Percentiles rank a stretch among this genome's conserved stretches.
These are phyloP conservation scores for Drosophila repleta DNA, from an alignment of 1,140 invertebrate species.

Conservation along the genomic window DNA sequence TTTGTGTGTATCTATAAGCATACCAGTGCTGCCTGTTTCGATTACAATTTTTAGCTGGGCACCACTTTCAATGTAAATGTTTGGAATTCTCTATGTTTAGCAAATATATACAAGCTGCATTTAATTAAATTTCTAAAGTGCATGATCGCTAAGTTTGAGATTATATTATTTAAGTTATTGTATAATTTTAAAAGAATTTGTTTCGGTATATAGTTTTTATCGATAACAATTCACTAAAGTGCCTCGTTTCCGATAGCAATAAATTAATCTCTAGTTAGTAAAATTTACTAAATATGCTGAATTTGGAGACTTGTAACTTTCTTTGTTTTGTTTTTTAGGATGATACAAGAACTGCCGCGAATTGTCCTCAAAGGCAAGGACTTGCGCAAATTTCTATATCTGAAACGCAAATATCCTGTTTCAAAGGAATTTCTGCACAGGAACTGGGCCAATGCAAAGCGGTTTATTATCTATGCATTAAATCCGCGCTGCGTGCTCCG, in stretches of 20 bases:
- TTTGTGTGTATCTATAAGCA: slow-evolving; percentile 14
- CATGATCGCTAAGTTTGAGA: too few species aligned
- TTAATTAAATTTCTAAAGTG: too few species aligned
- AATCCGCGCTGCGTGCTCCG: slow-evolving; percentile 56
- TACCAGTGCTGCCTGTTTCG: slow-evolving; percentile 37
- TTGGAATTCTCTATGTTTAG: background rate
- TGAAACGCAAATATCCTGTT: slow-evolving; percentile 70
- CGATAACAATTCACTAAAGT: background rate
- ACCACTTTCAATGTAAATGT: slow-evolving; percentile 13
- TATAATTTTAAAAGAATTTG: too few species aligned
- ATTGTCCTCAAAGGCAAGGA: slow-evolving; percentile 55
- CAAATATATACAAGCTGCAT: background rate
- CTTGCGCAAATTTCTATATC: slow-evolving; percentile 45
- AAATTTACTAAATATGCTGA: too few species aligned
- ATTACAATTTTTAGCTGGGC: background rate
- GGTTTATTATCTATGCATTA: slow-evolving; percentile 67
- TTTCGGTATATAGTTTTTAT: background rate
- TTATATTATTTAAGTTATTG: too few species aligned
- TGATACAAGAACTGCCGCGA: slow-evolving; percentile 56
- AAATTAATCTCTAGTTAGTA: too few species aligned
- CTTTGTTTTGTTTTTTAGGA: slow-evolving; percentile 35
- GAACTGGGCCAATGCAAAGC: slow-evolving; percentile 68
- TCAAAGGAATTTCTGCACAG: slow-evolving; percentile 50
- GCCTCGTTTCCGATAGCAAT: background rate
- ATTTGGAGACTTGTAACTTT: background rate